Evolutionary conservation across 1,140 invertebrate genomes (phyloP).

Genomic region (Drosophila mojavensis): DNA sequence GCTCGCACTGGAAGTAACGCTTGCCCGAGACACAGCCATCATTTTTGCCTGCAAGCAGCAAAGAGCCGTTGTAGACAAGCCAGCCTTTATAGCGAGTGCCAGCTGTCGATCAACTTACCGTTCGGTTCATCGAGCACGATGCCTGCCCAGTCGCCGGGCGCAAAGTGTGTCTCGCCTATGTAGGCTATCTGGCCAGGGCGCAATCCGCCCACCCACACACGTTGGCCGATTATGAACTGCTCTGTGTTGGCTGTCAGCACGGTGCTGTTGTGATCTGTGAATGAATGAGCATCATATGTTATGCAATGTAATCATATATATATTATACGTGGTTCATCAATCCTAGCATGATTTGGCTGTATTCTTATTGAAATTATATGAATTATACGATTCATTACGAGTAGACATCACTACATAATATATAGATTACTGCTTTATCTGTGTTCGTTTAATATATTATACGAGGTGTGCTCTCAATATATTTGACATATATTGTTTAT

Average conservation of each 20-base stretch:
- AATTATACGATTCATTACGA: too few species aligned
- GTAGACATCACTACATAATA: too few species aligned
- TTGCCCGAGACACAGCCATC: conserved; percentile 97
- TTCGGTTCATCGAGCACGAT: conserved; percentile 97
- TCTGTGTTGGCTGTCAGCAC: conserved; percentile 95
- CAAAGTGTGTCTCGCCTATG: conserved; percentile 99
- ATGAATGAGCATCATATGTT: conserved; percentile 7
- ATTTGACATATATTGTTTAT: too few species aligned
- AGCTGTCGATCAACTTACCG: conserved; percentile 85
- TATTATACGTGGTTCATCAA: too few species aligned
- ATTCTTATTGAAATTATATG: too few species aligned
- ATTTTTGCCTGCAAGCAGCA: conserved; percentile 91
- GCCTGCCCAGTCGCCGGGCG: conserved; percentile 97
- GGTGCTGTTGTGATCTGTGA: conserved; percentile 91
- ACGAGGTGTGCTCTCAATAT: too few species aligned
- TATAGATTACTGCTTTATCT: too few species aligned
- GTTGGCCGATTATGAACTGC: conserved; percentile 97
- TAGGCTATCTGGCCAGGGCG: conserved; percentile 98
- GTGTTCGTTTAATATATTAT: too few species aligned
- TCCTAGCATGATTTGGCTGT: too few species aligned
- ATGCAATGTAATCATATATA: conserved; percentile 23
- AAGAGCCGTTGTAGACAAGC: neutral
- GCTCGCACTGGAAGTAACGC: conserved; percentile 97
- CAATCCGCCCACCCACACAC: conserved; percentile 97
- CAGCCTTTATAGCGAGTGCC: neutral